Evolutionary conservation across 2,113 vertebrate genomes (phyloP), one percentile per base, ranked within the genome.

Genomic region (Seriola rivoliana): DNA sequence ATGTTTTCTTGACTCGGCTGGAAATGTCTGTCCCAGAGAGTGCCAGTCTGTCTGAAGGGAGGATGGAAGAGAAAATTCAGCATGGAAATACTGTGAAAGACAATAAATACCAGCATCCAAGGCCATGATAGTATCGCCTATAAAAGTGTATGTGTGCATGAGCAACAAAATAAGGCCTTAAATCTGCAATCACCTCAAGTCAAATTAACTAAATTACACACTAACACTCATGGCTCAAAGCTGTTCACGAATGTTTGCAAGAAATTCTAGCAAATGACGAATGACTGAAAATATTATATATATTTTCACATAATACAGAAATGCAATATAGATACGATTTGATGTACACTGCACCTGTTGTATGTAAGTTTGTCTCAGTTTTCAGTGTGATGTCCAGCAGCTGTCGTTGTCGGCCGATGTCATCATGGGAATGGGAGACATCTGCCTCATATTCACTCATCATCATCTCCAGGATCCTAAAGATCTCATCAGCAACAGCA

Each of bases 401-500:
- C 3, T 29, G 32, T 1, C 3, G 11, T 8, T 57, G 54, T 11
- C 4, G n/a, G 3, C 10, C n/a, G 21, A 12, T 12, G 54, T 57
- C 54, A 1, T 23, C 52, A 10, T 3, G 19, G 52, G 8, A n/a
- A 55, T 8, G 2, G 3, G 67, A 44, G 5, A 57, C 60, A 0
- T 76, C 38, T 1, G 54, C 16, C 12, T 84, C 77, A n/a, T 52
- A 25, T 21, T 78, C 66, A 29, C 11, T 16, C 21, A 79, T 19
- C 82, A 72, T 68, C 0, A 50, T 5, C 71, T 88, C 71, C 40
- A 85, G 38, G 46, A 85, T 72, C 75, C 38, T 32, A 0, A 57
- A 82, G 58, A 88, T 75, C 48, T 88, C 86, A 0, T 85, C 75
- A 13, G 82, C 71, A 3, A 68, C 62, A 12, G 4, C 17, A 1